Percentiles rank a stretch among this genome's conserved stretches.
These are phyloP conservation scores for Phenacoccus solenopsis DNA, from an alignment of 1,140 invertebrate species.

Conservation along the genomic window DNA sequence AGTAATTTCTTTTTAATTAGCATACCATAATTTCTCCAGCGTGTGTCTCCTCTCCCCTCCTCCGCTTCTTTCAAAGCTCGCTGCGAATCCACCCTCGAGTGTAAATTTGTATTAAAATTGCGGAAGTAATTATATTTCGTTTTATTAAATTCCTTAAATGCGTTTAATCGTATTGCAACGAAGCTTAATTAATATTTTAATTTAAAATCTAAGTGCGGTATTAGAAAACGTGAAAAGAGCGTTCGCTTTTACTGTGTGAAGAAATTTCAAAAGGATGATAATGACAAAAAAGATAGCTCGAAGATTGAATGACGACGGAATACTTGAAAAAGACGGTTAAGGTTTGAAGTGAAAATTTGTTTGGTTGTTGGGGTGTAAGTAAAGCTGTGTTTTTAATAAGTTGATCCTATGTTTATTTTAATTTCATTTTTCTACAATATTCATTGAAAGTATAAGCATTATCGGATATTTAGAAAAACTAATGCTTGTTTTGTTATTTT, in stretches of 20 bases:
- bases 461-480: too few relatives aligned
- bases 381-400: too few relatives aligned
- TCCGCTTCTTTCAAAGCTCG: neutral
- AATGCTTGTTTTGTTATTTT: too few relatives aligned
- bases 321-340: neutral
- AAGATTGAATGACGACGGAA: neutral
- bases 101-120: neutral
- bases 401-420: too few relatives aligned
- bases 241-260: neutral
- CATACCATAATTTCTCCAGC: neutral
- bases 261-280: neutral
- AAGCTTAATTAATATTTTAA: conserved; percentile 1
- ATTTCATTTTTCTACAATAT: too few relatives aligned
- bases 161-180: neutral
- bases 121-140: neutral
- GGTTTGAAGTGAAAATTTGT: neutral
- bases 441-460: too few relatives aligned
- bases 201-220: neutral
- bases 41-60: too few relatives aligned
- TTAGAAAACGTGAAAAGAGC: neutral
- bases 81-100: neutral
- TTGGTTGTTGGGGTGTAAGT: too few relatives aligned
- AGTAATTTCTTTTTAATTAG: neutral
- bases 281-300: neutral
- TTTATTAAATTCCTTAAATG: conserved; percentile 3